Conservation (phyloP, 1,140 invertebrate species). For the Rhagoletis zephyria region DNA sequence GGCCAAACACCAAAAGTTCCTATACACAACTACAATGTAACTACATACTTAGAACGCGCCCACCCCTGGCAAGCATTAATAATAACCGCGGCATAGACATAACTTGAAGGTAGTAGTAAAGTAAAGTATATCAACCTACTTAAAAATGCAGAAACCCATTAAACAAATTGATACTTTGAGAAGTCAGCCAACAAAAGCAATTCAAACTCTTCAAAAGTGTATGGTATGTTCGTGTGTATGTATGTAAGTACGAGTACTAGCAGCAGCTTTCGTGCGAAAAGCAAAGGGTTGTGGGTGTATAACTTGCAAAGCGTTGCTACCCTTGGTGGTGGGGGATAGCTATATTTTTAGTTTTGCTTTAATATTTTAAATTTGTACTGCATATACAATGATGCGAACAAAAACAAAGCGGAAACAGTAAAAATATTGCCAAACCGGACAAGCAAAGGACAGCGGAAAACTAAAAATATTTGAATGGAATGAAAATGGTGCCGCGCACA, state of each 20-base stretch:
- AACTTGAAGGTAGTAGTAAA: too few species aligned
- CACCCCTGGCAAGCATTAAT: too few species aligned
- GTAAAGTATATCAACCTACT: neutral
- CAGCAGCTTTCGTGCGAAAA: neutral
- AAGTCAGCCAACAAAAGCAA: conserved; percentile 17
- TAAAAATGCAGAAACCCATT: conserved; percentile 47
- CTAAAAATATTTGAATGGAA: neutral
- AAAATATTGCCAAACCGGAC: conserved; percentile 25
- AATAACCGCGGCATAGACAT: too few species aligned
- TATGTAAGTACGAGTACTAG: neutral
- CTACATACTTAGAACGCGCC: too few species aligned
- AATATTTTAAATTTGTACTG: neutral
- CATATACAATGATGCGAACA: neutral
- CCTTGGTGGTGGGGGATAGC: too few species aligned
- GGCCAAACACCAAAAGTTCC: neutral
- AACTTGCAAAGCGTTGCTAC: too few species aligned
- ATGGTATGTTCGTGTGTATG: neutral
- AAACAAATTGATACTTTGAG: conserved; percentile 51
- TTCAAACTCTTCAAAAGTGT: neutral
- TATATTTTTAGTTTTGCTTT: conserved; percentile 17
- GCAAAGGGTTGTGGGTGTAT: neutral
- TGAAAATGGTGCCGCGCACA: neutral
- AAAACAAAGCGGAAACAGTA: neutral
- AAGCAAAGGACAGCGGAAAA: neutral
- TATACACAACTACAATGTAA: too few species aligned